phyloP scores from a whole-genome alignment of 2,888 invertebrate species.

The Xiphydria camelus region DNA sequence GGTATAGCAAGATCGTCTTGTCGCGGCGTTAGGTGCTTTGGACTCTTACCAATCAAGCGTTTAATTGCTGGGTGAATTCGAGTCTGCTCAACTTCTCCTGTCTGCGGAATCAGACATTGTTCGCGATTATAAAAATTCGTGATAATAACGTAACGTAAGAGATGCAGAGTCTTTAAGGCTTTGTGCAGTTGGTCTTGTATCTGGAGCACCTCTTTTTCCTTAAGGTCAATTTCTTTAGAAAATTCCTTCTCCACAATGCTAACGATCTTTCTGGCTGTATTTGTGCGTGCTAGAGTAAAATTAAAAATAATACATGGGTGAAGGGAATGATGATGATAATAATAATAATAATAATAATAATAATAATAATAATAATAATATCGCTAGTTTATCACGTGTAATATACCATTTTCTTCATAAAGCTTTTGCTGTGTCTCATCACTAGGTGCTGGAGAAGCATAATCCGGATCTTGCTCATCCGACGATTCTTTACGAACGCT shows the following conservation, averaged over 20 bases:
- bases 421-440: slow-evolving; percentile 40
- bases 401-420: slow-evolving; percentile 46
- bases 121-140: slow-evolving; percentile 66
- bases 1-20: slow-evolving; percentile 19
- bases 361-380: neutral
- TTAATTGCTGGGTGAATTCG: slow-evolving; percentile 77
- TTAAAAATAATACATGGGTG: too few species aligned
- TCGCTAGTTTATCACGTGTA: neutral
- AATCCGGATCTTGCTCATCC: slow-evolving; percentile 51
- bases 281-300: slow-evolving; percentile 37
- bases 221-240: slow-evolving; percentile 67
- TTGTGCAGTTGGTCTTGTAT: slow-evolving; percentile 69
- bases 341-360: too few species aligned
- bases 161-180: slow-evolving; percentile 63
- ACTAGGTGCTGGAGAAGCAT: slow-evolving; percentile 38
- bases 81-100: slow-evolving; percentile 56
- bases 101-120: slow-evolving; percentile 57
- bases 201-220: slow-evolving; percentile 72
- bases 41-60: slow-evolving; percentile 68
- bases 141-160: slow-evolving; percentile 64
- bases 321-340: too few species aligned
- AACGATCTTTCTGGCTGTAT: slow-evolving; percentile 59
- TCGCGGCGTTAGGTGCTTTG: slow-evolving; percentile 32
- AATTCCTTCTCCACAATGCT: slow-evolving; percentile 74
- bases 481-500: slow-evolving; percentile 28